Evolutionary conservation across 2,113 vertebrate species (phyloP).

Genomic region (Papio anubis): DNA sequence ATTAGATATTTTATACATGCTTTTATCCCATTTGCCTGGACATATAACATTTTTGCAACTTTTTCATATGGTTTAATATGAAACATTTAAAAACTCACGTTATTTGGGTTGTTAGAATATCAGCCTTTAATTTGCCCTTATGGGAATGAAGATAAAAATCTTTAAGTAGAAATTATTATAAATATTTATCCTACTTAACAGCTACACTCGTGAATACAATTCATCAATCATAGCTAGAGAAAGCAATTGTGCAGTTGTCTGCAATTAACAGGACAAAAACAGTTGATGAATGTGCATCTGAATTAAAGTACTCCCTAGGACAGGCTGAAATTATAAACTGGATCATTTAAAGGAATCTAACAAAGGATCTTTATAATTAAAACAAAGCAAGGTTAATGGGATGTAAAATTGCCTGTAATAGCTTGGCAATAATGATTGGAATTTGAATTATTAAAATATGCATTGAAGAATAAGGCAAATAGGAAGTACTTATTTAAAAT

Average conservation of each 20-base stretch:
- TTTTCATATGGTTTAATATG: conserved; percentile 48
- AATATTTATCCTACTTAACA: conserved; percentile 88
- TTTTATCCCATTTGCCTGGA: not conserved
- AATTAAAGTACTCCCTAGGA: conserved; percentile 89
- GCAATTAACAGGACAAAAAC: conserved; percentile 90
- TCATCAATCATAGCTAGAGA: conserved; percentile 88
- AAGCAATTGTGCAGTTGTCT: conserved; percentile 92
- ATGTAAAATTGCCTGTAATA: conserved; percentile 95
- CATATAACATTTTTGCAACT: not conserved
- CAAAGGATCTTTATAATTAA: conserved; percentile 94
- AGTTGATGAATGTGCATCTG: conserved; percentile 91
- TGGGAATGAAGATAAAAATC: conserved; percentile 82
- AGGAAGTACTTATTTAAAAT: conserved; percentile 72
- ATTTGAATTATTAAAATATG: conserved; percentile 88
- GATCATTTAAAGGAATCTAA: conserved; percentile 90
- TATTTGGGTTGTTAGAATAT: conserved; percentile 61
- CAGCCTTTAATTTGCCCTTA: conserved; percentile 81
- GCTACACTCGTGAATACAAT: conserved; percentile 81
- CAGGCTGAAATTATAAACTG: conserved; percentile 88
- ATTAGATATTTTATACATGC: not conserved
- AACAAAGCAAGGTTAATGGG: conserved; percentile 94
- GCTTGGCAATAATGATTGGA: conserved; percentile 86
- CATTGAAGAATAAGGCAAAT: conserved; percentile 80
- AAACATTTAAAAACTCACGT: not conserved
- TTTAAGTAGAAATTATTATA: conserved; percentile 86